A percentile compares a stretch with the other conserved stretches of the same genome.
Conservation (phyloP, 2,888 invertebrate genomes). For the Drosophila ochracea region DNA sequence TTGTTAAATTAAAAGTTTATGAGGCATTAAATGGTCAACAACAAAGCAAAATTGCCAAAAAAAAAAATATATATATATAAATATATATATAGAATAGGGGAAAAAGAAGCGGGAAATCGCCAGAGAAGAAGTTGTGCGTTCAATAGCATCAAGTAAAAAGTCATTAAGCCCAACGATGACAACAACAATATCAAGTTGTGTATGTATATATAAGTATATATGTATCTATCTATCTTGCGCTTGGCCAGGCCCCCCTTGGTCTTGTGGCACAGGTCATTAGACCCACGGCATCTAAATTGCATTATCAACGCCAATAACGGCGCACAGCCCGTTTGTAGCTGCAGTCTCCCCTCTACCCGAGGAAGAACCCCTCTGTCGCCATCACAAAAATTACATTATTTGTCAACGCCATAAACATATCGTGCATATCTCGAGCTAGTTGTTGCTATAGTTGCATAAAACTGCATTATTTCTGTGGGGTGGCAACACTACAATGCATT, state of each 20-base stretch:
- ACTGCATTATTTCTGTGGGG: slow-evolving; percentile 7
- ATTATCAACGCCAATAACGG: slow-evolving; percentile 80
- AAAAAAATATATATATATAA: slow-evolving; percentile 38
- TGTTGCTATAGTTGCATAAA: slow-evolving; percentile 13
- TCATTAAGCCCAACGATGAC: slow-evolving; percentile 67
- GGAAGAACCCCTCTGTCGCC: slow-evolving; percentile 9
- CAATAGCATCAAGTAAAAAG: slow-evolving; percentile 69
- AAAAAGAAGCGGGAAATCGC: slow-evolving; percentile 1
- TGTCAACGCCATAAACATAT: slow-evolving; percentile 74
- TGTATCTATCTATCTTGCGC: slow-evolving; percentile 3
- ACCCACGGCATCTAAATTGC: slow-evolving; percentile 74
- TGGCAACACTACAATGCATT: slow-evolving; percentile 39
- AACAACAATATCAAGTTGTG: slow-evolving; percentile 51
- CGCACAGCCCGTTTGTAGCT: slow-evolving; percentile 23
- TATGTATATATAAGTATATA: slow-evolving; percentile 15
- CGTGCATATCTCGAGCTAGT: slow-evolving; percentile 16
- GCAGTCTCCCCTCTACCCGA: slow-evolving; percentile 9
- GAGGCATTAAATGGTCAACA: slow-evolving; percentile 78
- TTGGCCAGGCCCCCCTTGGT: slow-evolving; percentile 5
- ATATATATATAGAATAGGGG: slow-evolving; percentile 32
- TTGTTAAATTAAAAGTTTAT: slow-evolving; percentile 81
- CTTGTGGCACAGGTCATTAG: slow-evolving; percentile 73
- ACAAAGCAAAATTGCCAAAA: slow-evolving; percentile 77
- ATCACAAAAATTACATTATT: slow-evolving; percentile 75
- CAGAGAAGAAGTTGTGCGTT: slow-evolving; percentile 45